Conservation (phyloP, 2,113 vertebrate genomes). For the Aspiorhynchus laticeps region DNA sequence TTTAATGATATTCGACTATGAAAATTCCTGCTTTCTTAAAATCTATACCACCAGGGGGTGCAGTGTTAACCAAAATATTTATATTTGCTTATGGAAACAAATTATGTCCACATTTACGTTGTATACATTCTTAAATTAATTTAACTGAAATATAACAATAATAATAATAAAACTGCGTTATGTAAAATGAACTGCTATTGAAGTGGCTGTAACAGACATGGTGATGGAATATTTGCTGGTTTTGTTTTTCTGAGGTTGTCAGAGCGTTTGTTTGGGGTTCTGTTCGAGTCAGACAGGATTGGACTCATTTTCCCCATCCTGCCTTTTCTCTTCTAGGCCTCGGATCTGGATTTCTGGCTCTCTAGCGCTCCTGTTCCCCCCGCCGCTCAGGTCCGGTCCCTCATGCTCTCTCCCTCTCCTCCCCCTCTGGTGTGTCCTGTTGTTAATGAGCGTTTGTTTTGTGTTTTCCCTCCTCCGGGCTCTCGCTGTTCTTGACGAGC, state of each 20-base stretch:
- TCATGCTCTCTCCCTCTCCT: conserved; percentile 28
- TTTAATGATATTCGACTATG: background rate
- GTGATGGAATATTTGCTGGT: background rate
- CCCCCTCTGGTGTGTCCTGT: background rate
- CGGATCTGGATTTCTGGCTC: conserved; percentile 97
- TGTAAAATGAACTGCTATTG: background rate
- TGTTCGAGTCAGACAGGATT: conserved; percentile 57
- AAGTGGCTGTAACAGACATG: background rate
- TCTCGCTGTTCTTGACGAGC: conserved; percentile 18
- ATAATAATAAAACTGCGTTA: background rate
- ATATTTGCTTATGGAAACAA: background rate
- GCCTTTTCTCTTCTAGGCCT: conserved; percentile 79
- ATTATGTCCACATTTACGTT: background rate
- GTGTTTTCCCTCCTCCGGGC: conserved; percentile 40
- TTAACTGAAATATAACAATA: background rate
- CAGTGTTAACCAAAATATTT: background rate
- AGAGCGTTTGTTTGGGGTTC: background rate
- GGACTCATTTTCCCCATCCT: conserved; percentile 63
- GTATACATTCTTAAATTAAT: background rate
- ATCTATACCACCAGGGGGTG: background rate
- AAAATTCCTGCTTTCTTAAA: background rate
- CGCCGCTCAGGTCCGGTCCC: conserved; percentile 80
- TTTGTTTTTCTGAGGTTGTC: conserved; percentile 3
- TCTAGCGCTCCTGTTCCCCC: conserved; percentile 82
- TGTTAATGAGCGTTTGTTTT: conserved; percentile 25